A percentile compares a stretch with the other conserved stretches of the same genome.
Evolutionary conservation across 2,797 vertebrate species (phyloP).

Genomic region (Parambassis ranga): DNA sequence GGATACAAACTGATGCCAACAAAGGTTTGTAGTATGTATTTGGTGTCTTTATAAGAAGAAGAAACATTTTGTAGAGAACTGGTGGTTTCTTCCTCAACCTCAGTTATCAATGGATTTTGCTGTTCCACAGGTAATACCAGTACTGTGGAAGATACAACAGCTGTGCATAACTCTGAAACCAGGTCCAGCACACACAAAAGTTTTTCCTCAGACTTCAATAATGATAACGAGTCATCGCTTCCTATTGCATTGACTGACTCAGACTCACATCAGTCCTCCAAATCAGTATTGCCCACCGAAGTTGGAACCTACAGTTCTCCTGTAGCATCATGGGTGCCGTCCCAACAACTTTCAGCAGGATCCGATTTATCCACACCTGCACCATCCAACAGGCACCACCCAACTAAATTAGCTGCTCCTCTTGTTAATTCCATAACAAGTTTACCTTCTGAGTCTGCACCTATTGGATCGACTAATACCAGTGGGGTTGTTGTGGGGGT

Average conservation of each 20-base stretch:
- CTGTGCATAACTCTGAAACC: no score
- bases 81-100: neutral
- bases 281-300: no score
- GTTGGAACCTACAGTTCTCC: no score
- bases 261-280: no score
- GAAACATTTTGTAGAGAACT: neutral
- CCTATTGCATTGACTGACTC: no score
- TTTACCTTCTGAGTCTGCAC: neutral
- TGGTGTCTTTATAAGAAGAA: no score
- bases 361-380: neutral
- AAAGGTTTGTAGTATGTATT: no score
- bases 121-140: constrained; percentile 32
- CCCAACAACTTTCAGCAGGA: neutral
- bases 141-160: neutral
- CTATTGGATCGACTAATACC: neutral
- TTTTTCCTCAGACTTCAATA: no score
- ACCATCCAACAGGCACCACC: neutral
- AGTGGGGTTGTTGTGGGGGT: no score
- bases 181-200: no score
- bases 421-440: no score
- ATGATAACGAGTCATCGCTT: no score
- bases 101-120: neutral
- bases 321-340: neutral
- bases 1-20: neutral
- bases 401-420: fast-evolving